A percentile compares a stretch with the other conserved stretches of the same genome.
phyloP scores from a whole-genome alignment of 1,140 invertebrate genomes.

The Caenorhabditis brenneri region DNA sequence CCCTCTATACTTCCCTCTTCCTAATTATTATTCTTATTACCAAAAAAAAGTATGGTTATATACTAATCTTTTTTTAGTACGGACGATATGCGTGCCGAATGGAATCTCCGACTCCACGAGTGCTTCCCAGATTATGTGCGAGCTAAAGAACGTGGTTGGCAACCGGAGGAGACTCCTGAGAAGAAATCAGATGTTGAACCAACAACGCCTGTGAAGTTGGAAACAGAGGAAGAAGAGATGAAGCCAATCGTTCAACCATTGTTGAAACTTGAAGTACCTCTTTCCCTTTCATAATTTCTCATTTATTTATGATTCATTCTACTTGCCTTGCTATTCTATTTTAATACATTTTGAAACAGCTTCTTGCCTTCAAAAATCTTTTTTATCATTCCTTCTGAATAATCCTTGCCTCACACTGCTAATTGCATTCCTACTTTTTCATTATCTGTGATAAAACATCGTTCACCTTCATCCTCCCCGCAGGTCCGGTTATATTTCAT shows the following conservation, averaged over 20 bases:
- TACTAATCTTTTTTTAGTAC: too few relatives aligned
- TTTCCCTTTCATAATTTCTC: neutral
- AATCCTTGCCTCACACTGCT: neutral
- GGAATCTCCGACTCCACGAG: conserved; percentile 45
- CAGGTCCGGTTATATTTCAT: neutral
- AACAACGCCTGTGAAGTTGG: neutral
- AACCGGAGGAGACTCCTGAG: conserved; percentile 6
- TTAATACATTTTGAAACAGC: neutral
- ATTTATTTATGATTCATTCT: neutral
- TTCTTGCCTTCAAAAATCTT: neutral
- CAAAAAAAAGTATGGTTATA: too few relatives aligned
- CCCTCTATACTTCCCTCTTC: neutral
- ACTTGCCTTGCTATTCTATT: neutral
- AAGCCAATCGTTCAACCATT: neutral
- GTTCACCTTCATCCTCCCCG: neutral
- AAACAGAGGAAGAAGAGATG: neutral
- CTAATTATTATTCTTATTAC: neutral
- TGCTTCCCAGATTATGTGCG: conserved; percentile 52
- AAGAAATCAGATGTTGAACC: neutral
- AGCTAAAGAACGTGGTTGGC: conserved; percentile 50
- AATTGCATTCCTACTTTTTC: neutral
- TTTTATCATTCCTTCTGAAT: neutral
- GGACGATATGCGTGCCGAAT: conserved; percentile 52
- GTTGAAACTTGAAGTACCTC: neutral
- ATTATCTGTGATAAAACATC: neutral